Evolutionary conservation across 2,888 invertebrate species (phyloP).

Genomic region (Gastrophysa polygoni): DNA sequence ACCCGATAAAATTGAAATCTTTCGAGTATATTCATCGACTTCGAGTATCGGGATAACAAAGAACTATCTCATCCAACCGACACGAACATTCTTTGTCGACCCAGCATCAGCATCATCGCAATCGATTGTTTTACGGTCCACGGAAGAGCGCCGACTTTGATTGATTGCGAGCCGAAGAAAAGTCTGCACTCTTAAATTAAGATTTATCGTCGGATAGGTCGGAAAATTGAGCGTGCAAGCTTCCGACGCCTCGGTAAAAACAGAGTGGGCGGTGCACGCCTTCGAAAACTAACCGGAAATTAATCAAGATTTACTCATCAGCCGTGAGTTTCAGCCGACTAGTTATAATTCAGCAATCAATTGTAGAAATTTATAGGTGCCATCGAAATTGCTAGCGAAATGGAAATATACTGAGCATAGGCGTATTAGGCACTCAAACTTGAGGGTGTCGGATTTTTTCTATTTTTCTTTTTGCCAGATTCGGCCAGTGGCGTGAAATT

Average conservation of each 20-base stretch:
- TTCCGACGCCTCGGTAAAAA: not conserved
- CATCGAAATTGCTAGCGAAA: too few relatives aligned
- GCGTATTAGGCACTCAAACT: too few relatives aligned
- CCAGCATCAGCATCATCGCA: not conserved
- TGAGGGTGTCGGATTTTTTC: too few relatives aligned
- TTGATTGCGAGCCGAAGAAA: constrained; percentile 8
- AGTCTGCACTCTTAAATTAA: constrained; percentile 13
- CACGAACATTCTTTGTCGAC: too few relatives aligned
- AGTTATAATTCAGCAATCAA: too few relatives aligned
- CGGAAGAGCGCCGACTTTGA: not conserved
- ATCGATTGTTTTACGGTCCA: constrained; percentile 8
- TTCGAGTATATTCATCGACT: not conserved
- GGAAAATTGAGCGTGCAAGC: constrained; percentile 13
- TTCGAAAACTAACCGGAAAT: not conserved
- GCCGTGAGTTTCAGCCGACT: too few relatives aligned
- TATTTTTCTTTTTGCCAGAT: too few relatives aligned
- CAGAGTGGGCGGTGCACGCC: not conserved
- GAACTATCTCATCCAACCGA: too few relatives aligned
- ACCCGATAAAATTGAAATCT: not conserved
- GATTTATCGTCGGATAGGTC: constrained; percentile 8
- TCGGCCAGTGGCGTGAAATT: too few relatives aligned
- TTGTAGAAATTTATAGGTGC: too few relatives aligned
- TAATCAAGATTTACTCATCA: not conserved
- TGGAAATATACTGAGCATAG: too few relatives aligned
- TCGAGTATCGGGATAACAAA: not conserved